phyloP scores from a whole-genome alignment of 2,113 vertebrate genomes.

The Centrocercus urophasianus region DNA sequence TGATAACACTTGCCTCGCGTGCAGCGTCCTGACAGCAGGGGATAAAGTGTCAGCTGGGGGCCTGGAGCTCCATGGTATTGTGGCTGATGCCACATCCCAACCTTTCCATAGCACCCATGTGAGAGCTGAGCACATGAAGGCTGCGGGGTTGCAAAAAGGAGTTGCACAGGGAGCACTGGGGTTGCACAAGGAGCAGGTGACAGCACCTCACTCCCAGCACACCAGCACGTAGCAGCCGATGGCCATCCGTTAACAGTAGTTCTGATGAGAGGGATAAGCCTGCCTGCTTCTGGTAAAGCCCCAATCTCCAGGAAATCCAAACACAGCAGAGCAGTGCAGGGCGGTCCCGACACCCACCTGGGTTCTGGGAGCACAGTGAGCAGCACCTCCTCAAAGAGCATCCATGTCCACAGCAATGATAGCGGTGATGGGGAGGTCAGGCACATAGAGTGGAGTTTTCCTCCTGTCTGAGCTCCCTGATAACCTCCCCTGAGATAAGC shows the following conservation, averaged over 20 bases:
- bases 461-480: conserved; percentile 12
- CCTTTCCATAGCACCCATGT: not conserved
- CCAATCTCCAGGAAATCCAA: conserved; percentile 10
- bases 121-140: not conserved
- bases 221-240: rapidly evolving
- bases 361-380: not conserved
- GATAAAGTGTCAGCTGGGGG: not conserved
- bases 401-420: not conserved
- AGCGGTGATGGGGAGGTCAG: not conserved
- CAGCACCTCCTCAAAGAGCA: not conserved
- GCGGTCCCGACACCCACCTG: rapidly evolving
- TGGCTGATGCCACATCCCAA: not conserved
- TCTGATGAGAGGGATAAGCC: conserved; percentile 54
- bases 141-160: too few species aligned
- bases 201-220: not conserved
- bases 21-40: not conserved
- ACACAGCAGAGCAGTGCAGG: too few species aligned
- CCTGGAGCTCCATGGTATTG: not conserved
- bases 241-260: conserved; percentile 34
- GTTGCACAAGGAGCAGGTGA: not conserved
- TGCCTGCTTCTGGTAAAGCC: conserved; percentile 50
- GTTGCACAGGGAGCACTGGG: not conserved
- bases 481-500: not conserved
- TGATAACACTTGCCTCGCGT: conserved; percentile 49
- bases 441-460: not conserved